Evolutionary conservation across 2,113 vertebrate species (phyloP), one percentile per base, ranked within the genome.

Genomic region (Morone chrysops): DNA sequence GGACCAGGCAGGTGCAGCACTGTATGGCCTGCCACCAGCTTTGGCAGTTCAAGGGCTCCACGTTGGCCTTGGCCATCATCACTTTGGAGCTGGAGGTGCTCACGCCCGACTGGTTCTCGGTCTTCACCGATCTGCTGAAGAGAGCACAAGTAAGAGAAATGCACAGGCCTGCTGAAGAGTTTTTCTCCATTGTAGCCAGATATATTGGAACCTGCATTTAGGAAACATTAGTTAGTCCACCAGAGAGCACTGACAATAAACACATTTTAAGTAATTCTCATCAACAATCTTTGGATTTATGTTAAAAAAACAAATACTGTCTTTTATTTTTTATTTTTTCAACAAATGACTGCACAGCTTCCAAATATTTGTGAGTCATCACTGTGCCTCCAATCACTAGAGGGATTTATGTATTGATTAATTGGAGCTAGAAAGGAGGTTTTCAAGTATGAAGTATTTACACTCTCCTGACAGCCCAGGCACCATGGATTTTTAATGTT

Each of bases 11-110:
- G 96, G 95, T 97, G 80, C 98, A 98, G 95, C 98, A 99, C 95
- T 99, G 97, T 83, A 99, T 97, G 96, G 98, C 97, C n/a, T 98
- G 96, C 98, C 97, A 99, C 98, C 98, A 99, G 83, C 96, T 99
- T 36, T 93, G 97, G 96, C 98, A 99, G 97, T 97, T 98, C 91
- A 99, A 95, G 89, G 98, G 97, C 92, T 99, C 97, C 96, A 99
- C 97, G 65, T 75, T 99, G 93, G 97, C 93, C 90, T 98, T 99
- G 95, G 98, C 97, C 94, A 99, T 99, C 97, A 99, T 97, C 96
- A 97, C 97, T 91, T 98, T 99, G 90, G 98, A 97, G 96, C 57
- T 99, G 96, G 97, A 98, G 94, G 97, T 91, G 92, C 93, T 96
- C 83, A 94, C 91, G 40, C 94, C 97, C 25, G 97, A 95, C 38